Conservation (phyloP, 2,113 vertebrate species). For the Podiceps cristatus region DNA sequence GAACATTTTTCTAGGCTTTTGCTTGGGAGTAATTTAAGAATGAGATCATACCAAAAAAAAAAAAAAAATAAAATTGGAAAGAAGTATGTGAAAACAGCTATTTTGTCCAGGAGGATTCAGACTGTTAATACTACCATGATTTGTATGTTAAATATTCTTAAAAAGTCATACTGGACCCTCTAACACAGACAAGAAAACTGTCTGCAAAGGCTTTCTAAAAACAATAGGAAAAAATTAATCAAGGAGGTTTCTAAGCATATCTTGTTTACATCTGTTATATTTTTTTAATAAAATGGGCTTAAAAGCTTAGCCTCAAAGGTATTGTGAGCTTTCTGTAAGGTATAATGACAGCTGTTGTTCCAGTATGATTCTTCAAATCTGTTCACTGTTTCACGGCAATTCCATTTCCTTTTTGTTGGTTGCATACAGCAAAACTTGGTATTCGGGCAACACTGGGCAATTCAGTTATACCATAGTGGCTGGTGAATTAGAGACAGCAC, state of each 20-base stretch:
- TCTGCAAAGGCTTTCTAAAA: slow-evolving; percentile 28
- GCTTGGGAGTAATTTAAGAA: not conserved
- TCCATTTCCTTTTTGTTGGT: not conserved
- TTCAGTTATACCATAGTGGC: not conserved
- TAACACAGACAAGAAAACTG: not conserved
- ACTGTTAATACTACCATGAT: not conserved
- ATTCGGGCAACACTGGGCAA: not conserved
- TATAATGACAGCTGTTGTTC: slow-evolving; percentile 67
- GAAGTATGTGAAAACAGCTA: not conserved
- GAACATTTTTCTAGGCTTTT: not conserved
- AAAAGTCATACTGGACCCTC: not conserved
- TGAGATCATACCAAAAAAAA: not conserved
- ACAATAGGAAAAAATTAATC: slow-evolving; percentile 42
- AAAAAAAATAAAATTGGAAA: not conserved
- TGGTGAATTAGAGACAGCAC: not conserved
- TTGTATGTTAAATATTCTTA: not conserved
- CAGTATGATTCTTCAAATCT: slow-evolving; percentile 36
- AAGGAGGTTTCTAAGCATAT: slow-evolving; percentile 9
- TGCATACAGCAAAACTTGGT: not conserved
- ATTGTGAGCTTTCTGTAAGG: slow-evolving; percentile 38
- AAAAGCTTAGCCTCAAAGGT: slow-evolving; percentile 71
- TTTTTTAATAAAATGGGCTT: slow-evolving; percentile 77
- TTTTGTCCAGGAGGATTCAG: not conserved
- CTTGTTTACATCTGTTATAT: slow-evolving; percentile 61
- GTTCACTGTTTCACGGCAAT: slow-evolving; percentile 12